Conservation (phyloP, 1,140 invertebrate species). For the Littorina saxatilis region DNA sequence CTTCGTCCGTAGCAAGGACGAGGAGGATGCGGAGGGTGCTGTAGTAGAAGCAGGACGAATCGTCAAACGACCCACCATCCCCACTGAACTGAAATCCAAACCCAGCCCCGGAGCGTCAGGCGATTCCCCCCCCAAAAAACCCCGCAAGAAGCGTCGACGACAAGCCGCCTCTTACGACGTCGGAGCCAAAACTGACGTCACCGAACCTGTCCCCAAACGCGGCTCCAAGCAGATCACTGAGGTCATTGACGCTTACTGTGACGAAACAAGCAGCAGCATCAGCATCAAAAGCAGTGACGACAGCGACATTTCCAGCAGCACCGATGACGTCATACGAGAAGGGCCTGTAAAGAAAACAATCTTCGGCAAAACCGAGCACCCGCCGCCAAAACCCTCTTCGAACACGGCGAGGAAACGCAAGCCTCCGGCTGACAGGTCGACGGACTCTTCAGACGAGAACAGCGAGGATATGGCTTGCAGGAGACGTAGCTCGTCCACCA, state of each 20-base stretch:
- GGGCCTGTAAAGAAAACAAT: not conserved
- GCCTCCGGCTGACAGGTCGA: conserved; percentile 14
- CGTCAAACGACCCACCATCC: conserved; percentile 10
- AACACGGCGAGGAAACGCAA: not conserved
- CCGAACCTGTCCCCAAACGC: conserved; percentile 38
- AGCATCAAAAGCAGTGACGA: not conserved
- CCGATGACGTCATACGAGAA: not conserved
- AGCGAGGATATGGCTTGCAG: not conserved
- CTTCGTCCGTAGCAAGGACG: conserved; percentile 21
- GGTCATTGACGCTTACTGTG: conserved; percentile 44
- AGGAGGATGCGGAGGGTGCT: not conserved
- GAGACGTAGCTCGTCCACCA: not conserved
- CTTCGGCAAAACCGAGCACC: not conserved
- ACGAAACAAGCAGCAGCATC: conserved; percentile 10
- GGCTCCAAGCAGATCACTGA: conserved; percentile 44
- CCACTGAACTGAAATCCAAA: not conserved
- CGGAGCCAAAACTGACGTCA: not conserved
- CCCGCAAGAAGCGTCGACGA: not conserved
- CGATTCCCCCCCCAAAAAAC: not conserved
- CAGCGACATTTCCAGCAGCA: conserved; percentile 5
- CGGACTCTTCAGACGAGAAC: conserved; percentile 33
- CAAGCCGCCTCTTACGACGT: not conserved
- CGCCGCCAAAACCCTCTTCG: not conserved
- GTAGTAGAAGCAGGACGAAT: conserved; percentile 6
- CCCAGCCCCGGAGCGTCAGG: not conserved